Base-by-base conservation (phyloP, 1,140 invertebrate species). In the Diprion similis region DNA sequence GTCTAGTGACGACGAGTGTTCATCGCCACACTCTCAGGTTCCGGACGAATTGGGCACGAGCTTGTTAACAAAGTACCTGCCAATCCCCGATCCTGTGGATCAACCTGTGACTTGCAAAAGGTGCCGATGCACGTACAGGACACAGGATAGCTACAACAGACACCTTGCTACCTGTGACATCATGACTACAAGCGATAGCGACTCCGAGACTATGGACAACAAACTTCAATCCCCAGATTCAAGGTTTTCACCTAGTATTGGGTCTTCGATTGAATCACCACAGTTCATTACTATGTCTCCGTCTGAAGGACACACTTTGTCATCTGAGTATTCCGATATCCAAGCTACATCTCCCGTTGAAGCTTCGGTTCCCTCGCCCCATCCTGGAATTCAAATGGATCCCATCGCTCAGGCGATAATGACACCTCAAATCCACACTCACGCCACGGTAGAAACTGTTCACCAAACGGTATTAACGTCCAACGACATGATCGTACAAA, bases 81-180 rank as follows among this genome's bases (percentile, higher is more conserved):
- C 78, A 8, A 67, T 79, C 0, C 65, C 80, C 8, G 81, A 81
- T 19, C 73, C 77, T 18, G 77, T 83, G 59, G 93, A 94, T 77
- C 92, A 91, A 76, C 94, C 95, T 17, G 96, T 97, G 0, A 95
- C 94, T 78, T 98, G 97, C 86, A 91, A 93, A 76, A 91, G 93
- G 71, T 98, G 97, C 83, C 94, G 95, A 79, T 93, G 95, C 79
- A 94, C 95, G 4, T 98, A 98, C 83, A 90, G 96, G 80, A 98
- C 95, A 11, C 92, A 92, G 77, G 92, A 94, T 68, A 97, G 96
- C 77, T 97, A 94, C 81, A 92, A 95, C 78, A 90, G 94, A 46
- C 97, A 98, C 85, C 86, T 96, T 66, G 88, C 91, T 11, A 92
- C 90, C 18, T 98, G 97, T 84, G 94, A 95, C 78, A 90, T 93